Conservation (phyloP, 2,797 vertebrate genomes). For the Enteromius viviparus region DNA sequence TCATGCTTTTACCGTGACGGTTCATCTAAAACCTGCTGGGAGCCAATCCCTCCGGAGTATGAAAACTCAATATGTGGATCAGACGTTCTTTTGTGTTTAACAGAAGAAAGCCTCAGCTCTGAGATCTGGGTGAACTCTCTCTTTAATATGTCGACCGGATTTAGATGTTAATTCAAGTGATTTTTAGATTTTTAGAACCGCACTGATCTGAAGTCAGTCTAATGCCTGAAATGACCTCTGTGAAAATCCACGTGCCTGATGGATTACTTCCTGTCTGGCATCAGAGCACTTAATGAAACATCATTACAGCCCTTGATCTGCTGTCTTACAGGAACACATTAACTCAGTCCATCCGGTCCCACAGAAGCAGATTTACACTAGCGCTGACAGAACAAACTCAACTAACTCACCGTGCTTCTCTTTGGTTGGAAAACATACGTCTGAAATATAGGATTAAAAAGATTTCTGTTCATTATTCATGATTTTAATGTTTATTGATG, state of each 20-base stretch:
- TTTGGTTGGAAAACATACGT: not conserved
- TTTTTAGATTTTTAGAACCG: not conserved
- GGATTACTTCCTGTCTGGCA: conserved; percentile 55
- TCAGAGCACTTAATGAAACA: conserved; percentile 26
- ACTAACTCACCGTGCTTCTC: not conserved
- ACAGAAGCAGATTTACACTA: too few species aligned
- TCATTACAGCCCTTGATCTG: conserved; percentile 15
- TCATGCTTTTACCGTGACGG: not conserved
- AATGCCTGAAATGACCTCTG: conserved; percentile 17
- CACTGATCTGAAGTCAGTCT: not conserved
- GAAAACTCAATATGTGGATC: not conserved
- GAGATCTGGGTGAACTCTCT: not conserved
- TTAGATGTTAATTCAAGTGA: not conserved
- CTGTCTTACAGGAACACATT: not conserved
- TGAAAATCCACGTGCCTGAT: conserved; percentile 25
- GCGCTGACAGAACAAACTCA: not conserved
- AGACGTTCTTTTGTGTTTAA: not conserved
- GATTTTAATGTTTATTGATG: not conserved
- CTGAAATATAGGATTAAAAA: not conserved
- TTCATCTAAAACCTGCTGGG: not conserved
- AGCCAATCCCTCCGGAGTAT: not conserved
- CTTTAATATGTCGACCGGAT: not conserved
- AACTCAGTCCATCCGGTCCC: not conserved
- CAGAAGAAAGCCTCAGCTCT: not conserved
- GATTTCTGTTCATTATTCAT: not conserved